These are phyloP conservation scores for Apoda limacodes DNA, from an alignment of 2,888 invertebrate species.

Conservation along the genomic window DNA sequence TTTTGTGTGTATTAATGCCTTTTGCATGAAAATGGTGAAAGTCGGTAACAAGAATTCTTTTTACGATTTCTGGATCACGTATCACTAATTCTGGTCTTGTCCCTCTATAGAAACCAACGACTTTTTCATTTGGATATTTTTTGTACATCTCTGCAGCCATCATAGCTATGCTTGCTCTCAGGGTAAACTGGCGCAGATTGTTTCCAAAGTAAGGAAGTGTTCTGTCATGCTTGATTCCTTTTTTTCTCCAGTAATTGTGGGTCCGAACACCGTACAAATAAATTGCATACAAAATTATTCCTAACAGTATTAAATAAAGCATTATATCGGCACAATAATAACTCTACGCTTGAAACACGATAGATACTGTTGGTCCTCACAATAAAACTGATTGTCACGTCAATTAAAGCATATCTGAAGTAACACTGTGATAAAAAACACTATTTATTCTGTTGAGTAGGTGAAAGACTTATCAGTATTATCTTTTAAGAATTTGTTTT, in stretches of 20 bases:
- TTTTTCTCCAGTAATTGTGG: slow-evolving; percentile 46
- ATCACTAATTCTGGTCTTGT: no score
- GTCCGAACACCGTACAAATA: slow-evolving; percentile 41
- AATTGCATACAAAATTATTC: slow-evolving; percentile 24
- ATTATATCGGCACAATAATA: no score
- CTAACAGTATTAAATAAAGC: slow-evolving; percentile 25
- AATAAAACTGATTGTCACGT: no score
- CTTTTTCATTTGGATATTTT: slow-evolving; percentile 38
- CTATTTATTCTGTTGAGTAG: no score
- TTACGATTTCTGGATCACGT: slow-evolving; percentile 49
- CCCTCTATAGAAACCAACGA: slow-evolving; percentile 45
- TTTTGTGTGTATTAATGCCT: slow-evolving; percentile 42
- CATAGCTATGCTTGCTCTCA: slow-evolving; percentile 44
- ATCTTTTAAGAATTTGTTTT: no score
- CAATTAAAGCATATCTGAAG: no score
- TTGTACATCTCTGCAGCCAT: no score
- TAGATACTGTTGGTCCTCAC: no score
- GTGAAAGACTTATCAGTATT: no score
- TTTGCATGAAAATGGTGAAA: slow-evolving; percentile 44
- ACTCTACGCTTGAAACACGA: no score
- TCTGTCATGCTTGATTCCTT: slow-evolving; percentile 43
- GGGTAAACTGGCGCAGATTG: slow-evolving; percentile 36
- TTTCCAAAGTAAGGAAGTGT: slow-evolving; percentile 44
- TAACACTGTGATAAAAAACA: no score
- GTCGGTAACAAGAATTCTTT: slow-evolving; percentile 44